Percentiles rank a stretch among this genome's conserved stretches.
Conservation (phyloP, 2,888 invertebrate species). For the Ichneumoninae sp. region DNA sequence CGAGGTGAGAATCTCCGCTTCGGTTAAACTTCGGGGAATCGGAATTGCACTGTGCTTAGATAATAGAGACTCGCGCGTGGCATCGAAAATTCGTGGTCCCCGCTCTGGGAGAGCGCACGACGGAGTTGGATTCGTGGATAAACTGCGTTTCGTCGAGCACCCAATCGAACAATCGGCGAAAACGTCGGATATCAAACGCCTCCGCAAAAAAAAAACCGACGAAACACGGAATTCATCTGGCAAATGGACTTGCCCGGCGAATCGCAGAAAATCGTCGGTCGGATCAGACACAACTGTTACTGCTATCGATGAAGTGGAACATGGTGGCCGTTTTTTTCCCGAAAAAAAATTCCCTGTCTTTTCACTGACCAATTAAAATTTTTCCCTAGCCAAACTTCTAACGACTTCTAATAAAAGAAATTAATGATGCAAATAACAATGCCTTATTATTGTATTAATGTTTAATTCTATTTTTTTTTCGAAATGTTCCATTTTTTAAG, state of each 20-base stretch:
- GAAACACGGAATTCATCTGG: slow-evolving; percentile 12
- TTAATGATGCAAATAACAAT: no score
- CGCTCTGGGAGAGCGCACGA: not conserved
- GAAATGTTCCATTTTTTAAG: no score
- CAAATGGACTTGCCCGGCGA: slow-evolving; percentile 14
- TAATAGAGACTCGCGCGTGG: not conserved
- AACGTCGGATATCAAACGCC: not conserved
- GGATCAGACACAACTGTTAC: not conserved
- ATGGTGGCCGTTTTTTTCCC: no score
- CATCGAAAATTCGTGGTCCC: not conserved
- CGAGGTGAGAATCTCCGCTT: slow-evolving; percentile 13
- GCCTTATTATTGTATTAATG: no score
- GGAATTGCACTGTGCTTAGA: not conserved
- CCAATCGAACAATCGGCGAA: not conserved
- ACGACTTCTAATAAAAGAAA: no score
- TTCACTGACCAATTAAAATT: no score
- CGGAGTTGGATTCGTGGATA: not conserved
- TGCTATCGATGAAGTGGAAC: not conserved
- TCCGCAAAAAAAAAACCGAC: not conserved
- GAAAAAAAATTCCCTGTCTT: not conserved
- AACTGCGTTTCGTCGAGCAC: not conserved
- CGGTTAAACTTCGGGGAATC: not conserved
- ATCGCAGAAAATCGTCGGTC: not conserved
- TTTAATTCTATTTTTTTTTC: no score
- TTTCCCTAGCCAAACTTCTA: no score